Percentiles rank a stretch among this genome's conserved stretches.
These are phyloP conservation scores for Geopemphigus sp. DNA, from an alignment of 1,140 invertebrate species.

Conservation along the genomic window DNA sequence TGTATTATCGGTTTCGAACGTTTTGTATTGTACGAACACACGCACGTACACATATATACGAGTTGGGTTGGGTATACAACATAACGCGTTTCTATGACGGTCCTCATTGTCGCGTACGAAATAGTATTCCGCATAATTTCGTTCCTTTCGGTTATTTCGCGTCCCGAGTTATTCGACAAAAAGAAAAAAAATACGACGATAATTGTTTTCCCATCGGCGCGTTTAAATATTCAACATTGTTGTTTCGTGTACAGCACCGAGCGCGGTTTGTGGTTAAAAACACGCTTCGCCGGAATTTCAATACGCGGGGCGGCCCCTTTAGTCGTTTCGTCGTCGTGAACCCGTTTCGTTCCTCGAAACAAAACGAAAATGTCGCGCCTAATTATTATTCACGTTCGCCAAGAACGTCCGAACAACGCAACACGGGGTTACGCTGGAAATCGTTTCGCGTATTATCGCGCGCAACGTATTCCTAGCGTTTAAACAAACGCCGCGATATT, in stretches of 20 bases:
- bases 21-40: not conserved
- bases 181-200: too few relatives aligned
- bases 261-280: conserved; percentile 16
- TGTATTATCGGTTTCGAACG: conserved; percentile 29
- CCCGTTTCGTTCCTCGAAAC: conserved; percentile 19
- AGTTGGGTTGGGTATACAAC: conserved; percentile 13
- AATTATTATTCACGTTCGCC: not conserved
- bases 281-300: conserved; percentile 23
- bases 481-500: too few relatives aligned
- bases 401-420: not conserved
- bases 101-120: conserved; percentile 38
- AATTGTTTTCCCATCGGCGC: conserved; percentile 21
- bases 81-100: not conserved
- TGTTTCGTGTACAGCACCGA: not conserved
- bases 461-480: too few relatives aligned
- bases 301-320: too few relatives aligned
- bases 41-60: not conserved
- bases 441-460: conserved; percentile 5
- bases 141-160: conserved; percentile 35
- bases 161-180: conserved; percentile 22
- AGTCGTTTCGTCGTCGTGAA: not conserved
- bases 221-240: conserved; percentile 27
- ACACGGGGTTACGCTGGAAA: not conserved
- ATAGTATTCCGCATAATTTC: conserved; percentile 41
- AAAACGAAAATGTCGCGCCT: not conserved